Conservation (phyloP, 2,797 vertebrate species). For the Limosa lapponica region DNA sequence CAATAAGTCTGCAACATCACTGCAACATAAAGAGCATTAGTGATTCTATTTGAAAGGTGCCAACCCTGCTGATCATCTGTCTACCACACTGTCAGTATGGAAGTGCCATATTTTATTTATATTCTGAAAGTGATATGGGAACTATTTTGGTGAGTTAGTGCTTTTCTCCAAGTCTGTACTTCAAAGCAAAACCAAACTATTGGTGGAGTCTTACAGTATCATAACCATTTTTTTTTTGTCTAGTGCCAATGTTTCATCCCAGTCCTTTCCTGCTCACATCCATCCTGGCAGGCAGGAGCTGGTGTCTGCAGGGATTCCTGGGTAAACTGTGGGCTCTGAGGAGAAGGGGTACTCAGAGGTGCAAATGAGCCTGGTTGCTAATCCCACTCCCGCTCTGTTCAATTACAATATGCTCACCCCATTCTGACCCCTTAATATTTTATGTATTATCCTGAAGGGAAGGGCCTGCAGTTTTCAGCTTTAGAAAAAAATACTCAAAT, state of each 20-base stretch:
- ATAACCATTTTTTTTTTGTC: neutral
- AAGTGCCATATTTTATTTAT: neutral
- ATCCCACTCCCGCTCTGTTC: neutral
- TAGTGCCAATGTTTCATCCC: neutral
- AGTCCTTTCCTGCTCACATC: neutral
- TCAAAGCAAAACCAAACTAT: neutral
- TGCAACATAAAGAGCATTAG: constrained; percentile 40
- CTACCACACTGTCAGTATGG: neutral
- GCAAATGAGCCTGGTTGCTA: neutral
- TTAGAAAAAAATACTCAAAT: neutral
- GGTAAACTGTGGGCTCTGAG: neutral
- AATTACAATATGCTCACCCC: neutral
- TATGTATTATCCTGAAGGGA: neutral
- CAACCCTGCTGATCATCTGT: constrained; percentile 22
- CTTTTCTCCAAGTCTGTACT: neutral
- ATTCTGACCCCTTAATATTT: neutral
- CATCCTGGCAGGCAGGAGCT: neutral
- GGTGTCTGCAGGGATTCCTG: neutral
- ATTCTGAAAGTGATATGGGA: neutral
- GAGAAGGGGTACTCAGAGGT: fast-evolving
- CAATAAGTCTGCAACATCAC: constrained; percentile 21
- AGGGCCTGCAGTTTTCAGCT: neutral
- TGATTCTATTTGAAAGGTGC: constrained; percentile 45
- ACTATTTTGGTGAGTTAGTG: neutral
- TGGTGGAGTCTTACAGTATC: neutral